phyloP scores from a whole-genome alignment of 2,113 vertebrate genomes.

The Sigmodon hispidus region DNA sequence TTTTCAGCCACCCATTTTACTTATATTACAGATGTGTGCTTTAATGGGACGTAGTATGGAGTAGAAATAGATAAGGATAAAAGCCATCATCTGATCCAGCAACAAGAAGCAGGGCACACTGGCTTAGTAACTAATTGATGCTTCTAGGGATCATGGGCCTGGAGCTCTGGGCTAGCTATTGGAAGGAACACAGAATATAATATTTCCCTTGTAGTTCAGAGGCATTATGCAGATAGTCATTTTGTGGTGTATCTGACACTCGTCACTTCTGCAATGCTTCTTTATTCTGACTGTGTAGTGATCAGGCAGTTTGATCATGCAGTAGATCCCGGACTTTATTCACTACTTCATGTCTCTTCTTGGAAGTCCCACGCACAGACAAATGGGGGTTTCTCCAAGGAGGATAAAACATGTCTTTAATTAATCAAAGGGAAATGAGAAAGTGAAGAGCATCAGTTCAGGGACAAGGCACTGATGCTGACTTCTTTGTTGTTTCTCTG shows the following conservation, averaged over 20 bases:
- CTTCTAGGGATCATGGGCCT: neutral
- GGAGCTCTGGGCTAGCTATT: neutral
- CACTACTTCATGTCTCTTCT: slow-evolving; percentile 83
- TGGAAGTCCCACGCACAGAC: slow-evolving; percentile 83
- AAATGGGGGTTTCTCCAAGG: slow-evolving; percentile 83
- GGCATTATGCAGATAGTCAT: slow-evolving; percentile 65
- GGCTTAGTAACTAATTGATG: neutral
- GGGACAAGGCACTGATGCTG: slow-evolving; percentile 79
- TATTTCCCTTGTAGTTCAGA: slow-evolving; percentile 56
- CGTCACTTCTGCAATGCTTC: slow-evolving; percentile 81
- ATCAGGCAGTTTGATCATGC: slow-evolving; percentile 83
- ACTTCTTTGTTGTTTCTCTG: slow-evolving; percentile 81
- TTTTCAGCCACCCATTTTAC: slow-evolving; percentile 75
- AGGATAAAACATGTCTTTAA: slow-evolving; percentile 83
- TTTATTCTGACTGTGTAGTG: slow-evolving; percentile 81
- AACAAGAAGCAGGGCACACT: too few species aligned
- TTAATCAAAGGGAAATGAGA: slow-evolving; percentile 84
- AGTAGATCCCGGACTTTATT: slow-evolving; percentile 80
- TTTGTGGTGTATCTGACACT: slow-evolving; percentile 82
- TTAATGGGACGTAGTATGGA: slow-evolving; percentile 73
- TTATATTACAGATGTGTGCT: slow-evolving; percentile 78
- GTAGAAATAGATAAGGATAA: slow-evolving; percentile 77
- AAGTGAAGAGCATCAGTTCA: slow-evolving; percentile 83
- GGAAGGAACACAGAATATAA: neutral
- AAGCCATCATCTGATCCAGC: slow-evolving; percentile 31